Evolutionary conservation across 2,888 invertebrate genomes (phyloP), one percentile per base, ranked within the genome.

Genomic region (Cryptosula pallasiana): DNA sequence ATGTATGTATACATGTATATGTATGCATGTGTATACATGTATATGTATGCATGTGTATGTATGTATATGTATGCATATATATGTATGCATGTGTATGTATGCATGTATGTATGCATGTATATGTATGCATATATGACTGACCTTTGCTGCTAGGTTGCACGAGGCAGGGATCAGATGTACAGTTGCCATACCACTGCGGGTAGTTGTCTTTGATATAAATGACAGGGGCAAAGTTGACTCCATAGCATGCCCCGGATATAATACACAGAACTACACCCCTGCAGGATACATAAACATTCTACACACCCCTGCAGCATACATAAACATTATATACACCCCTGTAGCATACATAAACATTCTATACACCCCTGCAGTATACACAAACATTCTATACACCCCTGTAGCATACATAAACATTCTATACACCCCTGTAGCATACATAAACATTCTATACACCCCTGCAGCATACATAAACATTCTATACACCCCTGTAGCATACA

Each of bases 141-240:
- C n/a, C 25, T 34, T 71, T 20, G 27, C 13, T 32, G 29, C 34
- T 72, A 69, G n/a, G 5, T n/a, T 35, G 35, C 69, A 35, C 35
- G 32, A 36, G n/a, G 55, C 35, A 23, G 5, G 57, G 34, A 55
- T 35, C 69, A 35, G 27, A 1, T 5, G 36, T 58, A 23, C 55
- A 55, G 34, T 9, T 32, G 32, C 63, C 63, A 63, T 29, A 63
- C 63, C 63, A 63, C 34, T 70, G n/a, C 3, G 75, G 55, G 55
- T 81, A 78, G 55, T 83, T 79, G 72, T 86, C 84, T 74, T 85
- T 82, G 63, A 86, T 80, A 77, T 86, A 84, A 55, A 84, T 83
- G 29, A 86, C 83, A 5, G 87, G 87, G 29, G 81, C 82, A 78
- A 87, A 87, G 55, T 82, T 83, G 63, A 86, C 76, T 32, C 87